Evolutionary conservation across 2,113 vertebrate genomes (phyloP), one percentile per base, ranked within the genome.

Genomic region (Perca fluviatilis): DNA sequence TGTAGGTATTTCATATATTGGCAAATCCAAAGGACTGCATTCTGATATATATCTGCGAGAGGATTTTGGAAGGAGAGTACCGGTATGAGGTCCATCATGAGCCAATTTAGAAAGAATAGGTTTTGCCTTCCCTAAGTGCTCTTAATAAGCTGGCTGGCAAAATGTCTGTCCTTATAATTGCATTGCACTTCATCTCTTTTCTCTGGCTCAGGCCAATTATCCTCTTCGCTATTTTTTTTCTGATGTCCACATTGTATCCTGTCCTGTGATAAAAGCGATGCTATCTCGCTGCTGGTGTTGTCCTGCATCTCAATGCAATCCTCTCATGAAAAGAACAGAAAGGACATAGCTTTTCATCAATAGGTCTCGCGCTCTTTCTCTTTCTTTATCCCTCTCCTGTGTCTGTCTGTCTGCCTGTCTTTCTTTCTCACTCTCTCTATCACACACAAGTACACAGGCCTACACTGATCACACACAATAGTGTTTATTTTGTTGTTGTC

Each of bases 261-360:
- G 73, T 82, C 76, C 86, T 84, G 74, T 83, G 85, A 87, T 78
- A 85, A 87, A 86, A 84, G 89, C 19, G 84, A 94, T 94, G 79
- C 69, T 89, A 82, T 94, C 88, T 74, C 16, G 14, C 58, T 21
- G 76, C 85, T 15, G 40, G 82, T 81, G 85, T 77, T 85, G 87
- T 87, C 87, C 79, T 86, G 90, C 86, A 94, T 93, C 86, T 86
- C 83, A 93, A 93, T 90, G 80, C 71, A 74, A 87, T 81, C 74
- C 64, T 72, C 61, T 47, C 56, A 62, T 80, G 51, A 72, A 77
- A 83, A 82, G 66, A 83, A 72, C 36, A 71, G 71, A 83, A 79
- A 80, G 80, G 63, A 91, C 81, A 61, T 6, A 40, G 84, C 77
- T 77, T 85, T 86, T 81, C 75, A 78, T 89, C 87, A 87, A 54